A percentile compares a stretch with the other conserved stretches of the same genome.
phyloP scores from a whole-genome alignment of 1,140 invertebrate species.

The Pantala flavescens region DNA sequence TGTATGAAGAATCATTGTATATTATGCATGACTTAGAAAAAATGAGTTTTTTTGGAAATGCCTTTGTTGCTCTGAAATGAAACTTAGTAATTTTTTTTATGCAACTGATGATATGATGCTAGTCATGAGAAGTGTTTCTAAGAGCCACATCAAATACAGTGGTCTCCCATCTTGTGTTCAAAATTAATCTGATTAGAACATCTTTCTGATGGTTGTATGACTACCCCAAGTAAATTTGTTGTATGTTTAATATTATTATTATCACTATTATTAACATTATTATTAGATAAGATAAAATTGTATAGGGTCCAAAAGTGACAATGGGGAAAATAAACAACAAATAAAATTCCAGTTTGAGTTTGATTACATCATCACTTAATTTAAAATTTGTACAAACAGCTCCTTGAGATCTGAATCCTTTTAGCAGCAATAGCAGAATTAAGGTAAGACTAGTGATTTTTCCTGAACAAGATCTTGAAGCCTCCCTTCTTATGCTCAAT shows the following conservation, averaged over 20 bases:
- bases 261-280: slow-evolving; percentile 9
- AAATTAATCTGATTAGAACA: slow-evolving; percentile 4
- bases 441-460: no score
- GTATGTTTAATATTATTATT: slow-evolving; percentile 9
- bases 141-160: neutral
- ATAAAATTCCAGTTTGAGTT: neutral
- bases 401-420: no score
- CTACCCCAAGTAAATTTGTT: slow-evolving; percentile 9
- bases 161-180: neutral
- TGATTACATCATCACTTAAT: neutral
- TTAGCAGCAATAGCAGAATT: no score
- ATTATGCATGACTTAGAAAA: neutral
- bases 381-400: no score
- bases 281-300: slow-evolving; percentile 6
- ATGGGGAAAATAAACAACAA: slow-evolving; percentile 7
- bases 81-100: neutral
- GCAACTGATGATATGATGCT: slow-evolving; percentile 5
- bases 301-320: slow-evolving; percentile 5
- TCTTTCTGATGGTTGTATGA: neutral
- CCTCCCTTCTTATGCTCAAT: no score
- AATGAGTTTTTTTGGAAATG: neutral
- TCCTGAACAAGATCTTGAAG: no score
- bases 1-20: slow-evolving; percentile 6
- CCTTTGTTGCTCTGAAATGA: neutral
- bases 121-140: slow-evolving; percentile 6